Percentiles rank a stretch among this genome's conserved stretches.
phyloP scores from a whole-genome alignment of 2,888 invertebrate species.

The Dynastes maya region DNA sequence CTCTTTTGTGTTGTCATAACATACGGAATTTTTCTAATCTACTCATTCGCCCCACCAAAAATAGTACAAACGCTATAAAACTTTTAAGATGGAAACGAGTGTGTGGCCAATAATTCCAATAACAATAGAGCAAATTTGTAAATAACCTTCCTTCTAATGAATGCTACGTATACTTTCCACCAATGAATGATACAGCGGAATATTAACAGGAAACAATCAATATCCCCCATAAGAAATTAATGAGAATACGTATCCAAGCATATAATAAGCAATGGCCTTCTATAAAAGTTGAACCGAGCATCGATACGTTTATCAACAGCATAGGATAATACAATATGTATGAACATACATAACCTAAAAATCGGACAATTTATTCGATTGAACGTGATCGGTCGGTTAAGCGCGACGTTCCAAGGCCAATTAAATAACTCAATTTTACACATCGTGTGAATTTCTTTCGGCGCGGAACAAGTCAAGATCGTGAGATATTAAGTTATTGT shows the following conservation, averaged over 20 bases:
- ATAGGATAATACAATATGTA: neutral
- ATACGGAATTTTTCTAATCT: neutral
- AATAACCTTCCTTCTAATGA: constrained; percentile 31
- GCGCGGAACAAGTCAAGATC: constrained; percentile 18
- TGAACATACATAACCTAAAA: constrained; percentile 24
- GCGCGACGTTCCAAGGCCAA: constrained; percentile 37
- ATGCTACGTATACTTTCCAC: constrained; percentile 7
- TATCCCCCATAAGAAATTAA: constrained; percentile 32
- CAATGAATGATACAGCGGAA: constrained; percentile 9
- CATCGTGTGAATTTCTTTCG: constrained; percentile 25
- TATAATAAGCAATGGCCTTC: constrained; percentile 12
- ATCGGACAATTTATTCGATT: constrained; percentile 22
- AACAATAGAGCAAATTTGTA: neutral
- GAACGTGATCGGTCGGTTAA: constrained; percentile 26
- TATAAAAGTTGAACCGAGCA: neutral
- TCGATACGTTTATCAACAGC: constrained; percentile 7
- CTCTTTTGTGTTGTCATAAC: too few relatives aligned
- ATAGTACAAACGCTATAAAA: neutral
- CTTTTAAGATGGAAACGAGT: neutral
- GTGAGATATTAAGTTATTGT: constrained; percentile 31
- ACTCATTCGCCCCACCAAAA: neutral
- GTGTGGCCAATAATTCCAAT: neutral
- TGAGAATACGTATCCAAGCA: constrained; percentile 26
- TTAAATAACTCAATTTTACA: constrained; percentile 39
- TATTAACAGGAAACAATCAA: constrained; percentile 39